Conservation (phyloP, 64 coral and sea anemone species). For the Stylophora pistillata region DNA sequence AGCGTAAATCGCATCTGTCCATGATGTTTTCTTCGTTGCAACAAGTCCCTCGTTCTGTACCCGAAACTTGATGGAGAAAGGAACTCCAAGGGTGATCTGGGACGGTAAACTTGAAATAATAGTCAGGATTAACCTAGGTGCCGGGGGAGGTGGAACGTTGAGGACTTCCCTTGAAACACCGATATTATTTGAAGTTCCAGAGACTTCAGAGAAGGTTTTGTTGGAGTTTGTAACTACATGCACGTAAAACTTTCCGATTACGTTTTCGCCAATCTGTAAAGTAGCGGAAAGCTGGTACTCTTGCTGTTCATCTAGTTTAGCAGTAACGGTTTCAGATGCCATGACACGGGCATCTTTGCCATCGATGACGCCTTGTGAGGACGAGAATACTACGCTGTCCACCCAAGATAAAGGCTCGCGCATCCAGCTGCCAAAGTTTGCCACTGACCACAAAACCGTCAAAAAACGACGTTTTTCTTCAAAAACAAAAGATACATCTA, state of each 20-base stretch:
- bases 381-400: conserved; percentile 62
- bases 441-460: conserved; percentile 49
- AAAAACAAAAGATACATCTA: conserved; percentile 52
- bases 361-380: background rate
- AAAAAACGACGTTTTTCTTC: conserved; percentile 45
- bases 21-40: conserved; percentile 46
- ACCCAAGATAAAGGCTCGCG: conserved; percentile 23
- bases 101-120: conserved; percentile 40
- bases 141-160: conserved; percentile 14
- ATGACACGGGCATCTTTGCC: conserved; percentile 46
- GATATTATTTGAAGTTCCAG: conserved; percentile 50
- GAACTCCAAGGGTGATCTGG: conserved; percentile 46
- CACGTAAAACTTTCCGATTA: conserved; percentile 71
- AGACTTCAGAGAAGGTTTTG: conserved; percentile 16
- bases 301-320: conserved; percentile 61
- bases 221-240: conserved; percentile 53
- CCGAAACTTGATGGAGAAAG: conserved; percentile 51
- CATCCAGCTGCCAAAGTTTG: conserved; percentile 66
- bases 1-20: conserved; percentile 71
- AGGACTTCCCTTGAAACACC: conserved; percentile 18
- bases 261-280: conserved; percentile 39
- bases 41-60: conserved; percentile 60
- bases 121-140: conserved; percentile 10
- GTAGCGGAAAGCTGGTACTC: conserved; percentile 57
- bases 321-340: conserved; percentile 26